Conservation (phyloP, 2,797 vertebrate species). For the Sparus aurata region DNA sequence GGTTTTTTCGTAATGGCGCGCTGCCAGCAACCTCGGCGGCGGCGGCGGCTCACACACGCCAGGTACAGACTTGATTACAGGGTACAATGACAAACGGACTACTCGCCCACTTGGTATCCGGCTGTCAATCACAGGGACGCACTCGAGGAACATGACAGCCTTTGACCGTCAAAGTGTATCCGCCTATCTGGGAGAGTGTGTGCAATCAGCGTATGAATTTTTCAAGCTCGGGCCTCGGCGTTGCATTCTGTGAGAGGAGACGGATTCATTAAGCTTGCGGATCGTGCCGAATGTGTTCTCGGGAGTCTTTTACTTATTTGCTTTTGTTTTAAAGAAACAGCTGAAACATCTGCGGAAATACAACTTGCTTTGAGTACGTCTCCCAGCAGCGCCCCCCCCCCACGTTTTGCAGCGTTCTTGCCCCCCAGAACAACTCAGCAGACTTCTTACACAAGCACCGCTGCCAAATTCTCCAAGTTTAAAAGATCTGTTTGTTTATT, state of each 20-base stretch:
- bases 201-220: conserved; percentile 43
- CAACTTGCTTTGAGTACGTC: neutral
- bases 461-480: neutral
- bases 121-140: conserved; percentile 65
- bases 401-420: neutral
- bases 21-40: conserved; percentile 20
- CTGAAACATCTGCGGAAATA: neutral
- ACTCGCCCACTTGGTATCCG: conserved; percentile 33
- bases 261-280: conserved; percentile 36
- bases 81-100: conserved; percentile 46
- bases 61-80: conserved; percentile 62
- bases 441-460: neutral
- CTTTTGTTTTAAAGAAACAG: conserved; percentile 1
- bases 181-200: conserved; percentile 20
- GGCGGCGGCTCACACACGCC: conserved; percentile 27
- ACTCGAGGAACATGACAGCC: conserved; percentile 51
- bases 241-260: conserved; percentile 10
- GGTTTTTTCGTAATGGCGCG: conserved; percentile 20
- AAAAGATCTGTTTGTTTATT: neutral
- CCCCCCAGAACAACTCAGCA: neutral
- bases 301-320: neutral
- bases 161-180: conserved; percentile 52
- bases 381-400: neutral
- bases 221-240: neutral
- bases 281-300: neutral